phyloP scores from a whole-genome alignment of 2,113 vertebrate species.

The Dolichallabes microphthalmus region DNA sequence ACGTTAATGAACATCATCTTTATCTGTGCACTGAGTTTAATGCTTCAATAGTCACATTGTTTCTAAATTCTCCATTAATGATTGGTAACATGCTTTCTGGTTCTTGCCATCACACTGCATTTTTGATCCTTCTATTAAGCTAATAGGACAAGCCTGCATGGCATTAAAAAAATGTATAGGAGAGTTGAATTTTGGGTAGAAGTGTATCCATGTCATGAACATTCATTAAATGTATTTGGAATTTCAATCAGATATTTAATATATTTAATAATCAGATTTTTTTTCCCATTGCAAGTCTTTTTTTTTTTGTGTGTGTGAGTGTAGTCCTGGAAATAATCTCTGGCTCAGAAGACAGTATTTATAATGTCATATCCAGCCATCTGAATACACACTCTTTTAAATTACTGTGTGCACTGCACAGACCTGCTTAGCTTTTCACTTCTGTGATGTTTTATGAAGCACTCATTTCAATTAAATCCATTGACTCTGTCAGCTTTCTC shows the following conservation, averaged over 20 bases:
- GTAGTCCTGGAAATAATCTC: background rate
- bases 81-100: slow-evolving; percentile 34
- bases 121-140: slow-evolving; percentile 23
- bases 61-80: slow-evolving; percentile 40
- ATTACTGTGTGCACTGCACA: background rate
- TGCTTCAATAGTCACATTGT: background rate
- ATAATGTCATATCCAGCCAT: slow-evolving; percentile 9
- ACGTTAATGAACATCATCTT: background rate
- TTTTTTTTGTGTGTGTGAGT: background rate
- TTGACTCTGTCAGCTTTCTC: slow-evolving; percentile 4
- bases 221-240: background rate
- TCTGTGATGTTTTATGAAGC: slow-evolving; percentile 24
- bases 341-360: background rate
- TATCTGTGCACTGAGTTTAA: background rate
- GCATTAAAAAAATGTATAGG: background rate
- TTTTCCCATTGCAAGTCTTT: background rate
- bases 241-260: background rate
- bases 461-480: slow-evolving; percentile 23
- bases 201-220: background rate
- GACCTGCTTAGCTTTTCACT: slow-evolving; percentile 25
- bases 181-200: background rate
- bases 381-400: background rate
- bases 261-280: too few relatives aligned
- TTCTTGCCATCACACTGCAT: slow-evolving; percentile 53
- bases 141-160: background rate